These are phyloP conservation scores for Phoxinus phoxinus DNA, from an alignment of 2,113 vertebrate species.

Conservation along the genomic window DNA sequence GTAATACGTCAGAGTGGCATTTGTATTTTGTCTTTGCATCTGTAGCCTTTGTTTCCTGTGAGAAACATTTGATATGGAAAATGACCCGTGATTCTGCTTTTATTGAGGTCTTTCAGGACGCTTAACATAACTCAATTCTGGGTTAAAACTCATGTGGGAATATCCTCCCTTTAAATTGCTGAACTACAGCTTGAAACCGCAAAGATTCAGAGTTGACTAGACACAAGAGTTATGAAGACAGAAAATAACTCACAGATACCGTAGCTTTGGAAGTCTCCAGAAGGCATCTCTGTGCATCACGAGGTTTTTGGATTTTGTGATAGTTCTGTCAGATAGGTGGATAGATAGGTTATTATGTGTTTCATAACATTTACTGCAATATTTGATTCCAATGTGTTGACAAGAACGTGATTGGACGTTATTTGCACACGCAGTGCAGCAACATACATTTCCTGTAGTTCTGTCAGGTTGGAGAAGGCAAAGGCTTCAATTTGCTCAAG, in stretches of 20 bases:
- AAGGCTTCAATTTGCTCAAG: constrained; percentile 65
- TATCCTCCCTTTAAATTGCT: constrained; percentile 15
- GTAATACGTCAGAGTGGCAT: background rate
- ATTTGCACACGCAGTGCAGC: background rate
- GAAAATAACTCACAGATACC: constrained; percentile 72
- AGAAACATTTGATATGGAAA: constrained; percentile 31
- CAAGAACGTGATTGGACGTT: background rate
- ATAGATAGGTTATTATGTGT: background rate
- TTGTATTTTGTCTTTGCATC: constrained; percentile 28
- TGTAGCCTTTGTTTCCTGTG: constrained; percentile 35
- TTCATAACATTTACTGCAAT: background rate
- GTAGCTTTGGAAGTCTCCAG: constrained; percentile 67
- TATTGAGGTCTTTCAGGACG: constrained; percentile 22
- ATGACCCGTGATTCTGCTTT: constrained; percentile 19
- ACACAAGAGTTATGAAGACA: constrained; percentile 1
- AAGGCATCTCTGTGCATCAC: constrained; percentile 68
- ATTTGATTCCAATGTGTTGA: background rate
- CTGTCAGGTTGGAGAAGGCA: constrained; percentile 72
- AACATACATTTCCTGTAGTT: constrained; percentile 73
- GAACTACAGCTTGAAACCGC: background rate
- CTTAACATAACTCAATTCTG: background rate
- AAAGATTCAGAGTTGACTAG: background rate
- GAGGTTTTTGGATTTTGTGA: constrained; percentile 74
- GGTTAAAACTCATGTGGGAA: constrained; percentile 31
- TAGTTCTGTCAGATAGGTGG: constrained; percentile 64